Evolutionary conservation across 2,113 vertebrate species (phyloP).

Genomic region (Cephalopterus ornatus): DNA sequence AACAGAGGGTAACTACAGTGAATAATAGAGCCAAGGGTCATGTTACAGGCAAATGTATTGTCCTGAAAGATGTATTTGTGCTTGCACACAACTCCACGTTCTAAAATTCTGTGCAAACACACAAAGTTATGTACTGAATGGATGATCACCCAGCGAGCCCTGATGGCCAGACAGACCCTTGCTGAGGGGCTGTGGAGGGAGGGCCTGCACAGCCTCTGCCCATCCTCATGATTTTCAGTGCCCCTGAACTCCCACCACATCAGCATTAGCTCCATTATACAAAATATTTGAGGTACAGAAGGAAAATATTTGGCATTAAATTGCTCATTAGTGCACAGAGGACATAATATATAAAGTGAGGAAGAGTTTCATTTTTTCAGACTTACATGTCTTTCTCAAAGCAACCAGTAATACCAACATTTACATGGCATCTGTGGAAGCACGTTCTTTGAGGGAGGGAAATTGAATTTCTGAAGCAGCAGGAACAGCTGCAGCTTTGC

Average conservation of each 20-base stretch:
- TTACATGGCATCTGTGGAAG: neutral
- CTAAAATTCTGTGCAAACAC: neutral
- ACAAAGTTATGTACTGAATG: neutral
- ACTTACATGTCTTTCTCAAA: neutral
- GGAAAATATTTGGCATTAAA: neutral
- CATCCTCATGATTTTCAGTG: neutral
- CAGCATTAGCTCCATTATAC: neutral
- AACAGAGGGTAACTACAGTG: neutral
- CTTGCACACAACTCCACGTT: neutral
- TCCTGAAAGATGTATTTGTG: neutral
- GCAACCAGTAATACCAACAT: neutral
- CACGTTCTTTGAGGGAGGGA: neutral
- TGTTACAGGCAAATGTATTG: neutral
- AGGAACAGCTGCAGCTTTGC: neutral
- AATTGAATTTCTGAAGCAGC: neutral
- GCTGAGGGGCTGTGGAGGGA: neutral
- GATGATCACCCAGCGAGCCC: neutral
- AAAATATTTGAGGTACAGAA: neutral
- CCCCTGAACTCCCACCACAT: neutral
- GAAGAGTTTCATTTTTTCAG: neutral
- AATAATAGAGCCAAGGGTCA: rapidly evolving
- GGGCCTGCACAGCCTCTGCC: neutral
- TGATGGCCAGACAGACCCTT: neutral
- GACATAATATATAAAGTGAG: neutral
- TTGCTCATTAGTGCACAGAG: neutral